Conservation (phyloP, 2,888 invertebrate species). For the Lucinisca nassula region DNA sequence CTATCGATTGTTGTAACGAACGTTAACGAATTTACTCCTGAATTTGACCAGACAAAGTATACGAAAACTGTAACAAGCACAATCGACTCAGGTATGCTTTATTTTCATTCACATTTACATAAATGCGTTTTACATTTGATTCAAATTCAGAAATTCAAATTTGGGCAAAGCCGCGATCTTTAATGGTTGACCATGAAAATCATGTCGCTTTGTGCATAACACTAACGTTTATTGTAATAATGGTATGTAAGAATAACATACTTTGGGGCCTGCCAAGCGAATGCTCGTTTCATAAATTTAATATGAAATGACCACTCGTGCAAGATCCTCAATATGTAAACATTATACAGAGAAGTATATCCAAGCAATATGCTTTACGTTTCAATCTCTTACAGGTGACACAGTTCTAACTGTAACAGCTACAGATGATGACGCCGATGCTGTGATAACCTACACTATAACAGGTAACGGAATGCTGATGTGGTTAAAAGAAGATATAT, state of each 20-base stretch:
- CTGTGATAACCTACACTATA: neutral
- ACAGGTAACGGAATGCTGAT: neutral
- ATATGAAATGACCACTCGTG: neutral
- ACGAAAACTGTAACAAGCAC: neutral
- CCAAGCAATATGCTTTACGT: neutral
- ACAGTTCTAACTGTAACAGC: conserved; percentile 26
- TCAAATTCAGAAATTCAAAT: neutral
- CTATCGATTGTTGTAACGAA: conserved; percentile 22
- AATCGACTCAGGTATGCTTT: neutral
- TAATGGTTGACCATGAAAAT: neutral
- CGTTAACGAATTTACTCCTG: conserved; percentile 37
- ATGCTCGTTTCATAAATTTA: neutral
- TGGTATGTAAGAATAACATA: neutral
- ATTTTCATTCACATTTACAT: neutral
- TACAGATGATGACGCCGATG: conserved; percentile 22
- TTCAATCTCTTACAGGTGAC: conserved; percentile 21
- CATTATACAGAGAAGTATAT: neutral
- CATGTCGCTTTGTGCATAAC: neutral
- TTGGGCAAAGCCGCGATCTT: neutral
- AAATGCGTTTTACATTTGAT: neutral
- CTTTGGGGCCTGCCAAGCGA: neutral
- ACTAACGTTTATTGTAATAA: neutral
- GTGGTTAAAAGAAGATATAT: neutral
- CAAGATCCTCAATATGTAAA: neutral
- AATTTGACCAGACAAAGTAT: conserved; percentile 11